Percentiles rank a stretch among this genome's conserved stretches.
Evolutionary conservation across 2,888 invertebrate species (phyloP).

Genomic region (Agriopis marginaria): DNA sequence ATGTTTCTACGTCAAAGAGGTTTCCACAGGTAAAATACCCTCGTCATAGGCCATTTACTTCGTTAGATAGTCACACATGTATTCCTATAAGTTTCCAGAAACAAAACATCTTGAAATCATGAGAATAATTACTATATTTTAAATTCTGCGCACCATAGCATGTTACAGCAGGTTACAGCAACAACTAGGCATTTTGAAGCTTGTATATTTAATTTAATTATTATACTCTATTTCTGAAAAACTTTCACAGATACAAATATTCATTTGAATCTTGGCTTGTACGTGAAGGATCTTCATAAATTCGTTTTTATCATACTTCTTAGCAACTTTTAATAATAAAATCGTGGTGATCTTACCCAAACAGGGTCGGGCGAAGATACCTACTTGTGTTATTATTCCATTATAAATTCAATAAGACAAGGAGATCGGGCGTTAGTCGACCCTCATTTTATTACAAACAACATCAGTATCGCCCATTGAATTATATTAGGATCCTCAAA

Average conservation of each 20-base stretch:
- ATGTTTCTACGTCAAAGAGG: no score
- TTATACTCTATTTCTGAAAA: neutral
- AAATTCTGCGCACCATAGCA: no score
- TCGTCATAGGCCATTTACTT: no score
- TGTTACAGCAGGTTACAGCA: no score
- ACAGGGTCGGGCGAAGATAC: conserved; percentile 15
- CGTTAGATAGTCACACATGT: no score
- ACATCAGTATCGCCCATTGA: conserved; percentile 23
- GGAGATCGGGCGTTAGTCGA: conserved; percentile 19
- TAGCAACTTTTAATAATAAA: conserved; percentile 21
- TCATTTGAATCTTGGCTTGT: neutral
- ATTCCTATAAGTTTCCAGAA: no score
- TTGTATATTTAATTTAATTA: no score
- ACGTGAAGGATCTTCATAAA: conserved; percentile 2
- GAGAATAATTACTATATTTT: no score
- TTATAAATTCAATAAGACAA: conserved; percentile 26
- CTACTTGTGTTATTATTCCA: conserved; percentile 21
- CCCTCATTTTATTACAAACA: conserved; percentile 29
- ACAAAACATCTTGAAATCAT: no score
- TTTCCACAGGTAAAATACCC: no score
- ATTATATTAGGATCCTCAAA: conserved; percentile 17
- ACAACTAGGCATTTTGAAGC: no score
- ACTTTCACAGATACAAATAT: neutral
- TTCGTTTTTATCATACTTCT: conserved; percentile 19
- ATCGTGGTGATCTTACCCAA: conserved; percentile 3